phyloP scores from a whole-genome alignment of 2,888 invertebrate genomes.

The Steinernema hermaphroditum region DNA sequence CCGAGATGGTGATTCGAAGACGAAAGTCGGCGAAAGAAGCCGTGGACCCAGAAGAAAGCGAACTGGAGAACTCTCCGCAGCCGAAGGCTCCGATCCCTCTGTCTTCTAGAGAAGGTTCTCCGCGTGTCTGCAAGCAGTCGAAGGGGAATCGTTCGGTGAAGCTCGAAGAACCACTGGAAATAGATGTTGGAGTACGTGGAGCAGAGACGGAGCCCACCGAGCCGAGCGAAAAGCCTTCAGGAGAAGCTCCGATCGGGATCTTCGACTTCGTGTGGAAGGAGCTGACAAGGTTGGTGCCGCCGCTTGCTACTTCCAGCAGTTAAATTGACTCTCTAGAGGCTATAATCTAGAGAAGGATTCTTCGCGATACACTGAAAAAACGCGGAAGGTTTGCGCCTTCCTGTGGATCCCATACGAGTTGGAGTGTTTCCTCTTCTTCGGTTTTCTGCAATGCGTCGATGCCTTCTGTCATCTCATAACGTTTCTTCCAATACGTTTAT shows the following conservation, averaged over 20 bases:
- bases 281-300: slow-evolving; percentile 60
- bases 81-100: not conserved
- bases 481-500: slow-evolving; percentile 87
- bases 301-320: too few relatives aligned
- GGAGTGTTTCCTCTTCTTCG: slow-evolving; percentile 84
- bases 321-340: too few relatives aligned
- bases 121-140: not conserved
- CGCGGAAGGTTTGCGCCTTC: slow-evolving; percentile 89
- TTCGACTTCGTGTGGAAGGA: slow-evolving; percentile 59
- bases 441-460: slow-evolving; percentile 89
- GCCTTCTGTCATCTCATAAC: slow-evolving; percentile 96
- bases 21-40: slow-evolving; percentile 2
- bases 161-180: slow-evolving; percentile 1
- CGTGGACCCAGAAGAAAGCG: not conserved
- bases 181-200: not conserved
- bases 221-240: not conserved
- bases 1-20: not conserved
- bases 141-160: not conserved
- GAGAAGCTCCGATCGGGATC: slow-evolving; percentile 35
- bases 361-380: slow-evolving; percentile 86
- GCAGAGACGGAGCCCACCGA: not conserved
- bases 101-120: too few relatives aligned
- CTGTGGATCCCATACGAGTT: slow-evolving; percentile 85
- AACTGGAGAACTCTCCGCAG: not conserved
- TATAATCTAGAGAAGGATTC: slow-evolving; percentile 93